Evolutionary conservation across 1,140 invertebrate genomes (phyloP).

Genomic region (Thalassaphorura encarpata): DNA sequence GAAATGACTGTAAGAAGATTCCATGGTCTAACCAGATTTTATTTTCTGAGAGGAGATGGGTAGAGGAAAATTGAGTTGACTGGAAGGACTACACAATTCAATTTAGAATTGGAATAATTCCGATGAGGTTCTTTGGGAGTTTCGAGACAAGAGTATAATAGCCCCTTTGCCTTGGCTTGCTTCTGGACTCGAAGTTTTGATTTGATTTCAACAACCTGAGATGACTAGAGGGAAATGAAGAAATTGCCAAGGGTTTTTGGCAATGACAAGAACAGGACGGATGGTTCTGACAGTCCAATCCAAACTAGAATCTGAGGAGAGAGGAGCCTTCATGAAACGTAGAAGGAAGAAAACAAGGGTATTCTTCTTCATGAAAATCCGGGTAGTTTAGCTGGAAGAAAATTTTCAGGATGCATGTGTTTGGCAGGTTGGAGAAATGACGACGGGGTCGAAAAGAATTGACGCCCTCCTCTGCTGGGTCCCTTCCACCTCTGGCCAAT

Average conservation of each 20-base stretch:
- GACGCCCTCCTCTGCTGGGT: background rate
- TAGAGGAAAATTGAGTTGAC: constrained; percentile 5
- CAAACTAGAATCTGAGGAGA: background rate
- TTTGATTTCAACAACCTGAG: too few species aligned
- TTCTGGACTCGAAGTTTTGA: too few species aligned
- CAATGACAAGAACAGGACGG: constrained; percentile 7
- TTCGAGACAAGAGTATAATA: too few species aligned
- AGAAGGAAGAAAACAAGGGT: background rate
- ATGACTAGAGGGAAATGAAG: too few species aligned
- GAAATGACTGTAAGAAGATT: constrained; percentile 23
- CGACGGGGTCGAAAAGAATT: background rate
- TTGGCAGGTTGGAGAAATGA: too few species aligned
- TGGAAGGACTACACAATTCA: too few species aligned
- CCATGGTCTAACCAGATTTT: constrained; percentile 15
- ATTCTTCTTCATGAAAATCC: too few species aligned
- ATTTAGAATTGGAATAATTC: too few species aligned
- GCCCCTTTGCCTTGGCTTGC: too few species aligned
- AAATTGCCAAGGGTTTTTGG: too few species aligned
- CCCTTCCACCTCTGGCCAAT: background rate
- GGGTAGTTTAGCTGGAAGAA: background rate
- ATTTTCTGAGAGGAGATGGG: constrained; percentile 7
- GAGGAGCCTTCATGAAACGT: background rate
- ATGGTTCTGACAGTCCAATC: constrained; percentile 2
- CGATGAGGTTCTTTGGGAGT: too few species aligned
- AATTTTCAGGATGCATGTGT: background rate